Evolutionary conservation across 1,140 invertebrate species (phyloP).

Genomic region (Trachelipus rathkii): DNA sequence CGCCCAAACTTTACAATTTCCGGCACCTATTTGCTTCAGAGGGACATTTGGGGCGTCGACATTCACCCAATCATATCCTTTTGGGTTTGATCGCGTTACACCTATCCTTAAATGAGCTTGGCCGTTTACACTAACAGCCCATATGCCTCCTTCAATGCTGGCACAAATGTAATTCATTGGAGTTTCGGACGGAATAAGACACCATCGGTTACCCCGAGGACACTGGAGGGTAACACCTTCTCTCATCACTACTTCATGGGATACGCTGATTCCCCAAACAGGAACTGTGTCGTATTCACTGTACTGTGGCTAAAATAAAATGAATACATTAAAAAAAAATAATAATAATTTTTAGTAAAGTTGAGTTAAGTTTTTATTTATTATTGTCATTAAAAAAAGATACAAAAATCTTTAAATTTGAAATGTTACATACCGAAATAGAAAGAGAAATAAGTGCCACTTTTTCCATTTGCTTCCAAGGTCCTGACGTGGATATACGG

Average conservation of each 20-base stretch:
- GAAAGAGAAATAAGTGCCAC: constrained; percentile 77
- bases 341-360: too few relatives aligned
- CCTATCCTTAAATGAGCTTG: constrained; percentile 61
- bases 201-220: constrained; percentile 58
- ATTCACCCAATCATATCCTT: constrained; percentile 39
- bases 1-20: constrained; percentile 35
- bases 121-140: constrained; percentile 79
- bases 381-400: too few relatives aligned
- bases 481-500: constrained; percentile 73
- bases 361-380: too few relatives aligned
- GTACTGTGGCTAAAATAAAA: constrained; percentile 42
- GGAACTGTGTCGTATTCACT: constrained; percentile 40
- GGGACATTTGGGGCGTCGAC: constrained; percentile 32
- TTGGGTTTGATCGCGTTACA: constrained; percentile 47
- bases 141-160: constrained; percentile 62
- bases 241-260: constrained; percentile 51
- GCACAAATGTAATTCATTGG: constrained; percentile 65
- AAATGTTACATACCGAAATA: constrained; percentile 57
- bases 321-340: neutral
- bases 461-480: constrained; percentile 79
- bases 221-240: constrained; percentile 46
- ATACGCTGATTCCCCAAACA: constrained; percentile 51
- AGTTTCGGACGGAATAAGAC: constrained; percentile 72
- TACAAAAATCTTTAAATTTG: too few relatives aligned
- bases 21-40: constrained; percentile 34